These are phyloP conservation scores for Catocala fraxini DNA, from an alignment of 2,888 invertebrate genomes.

Conservation along the genomic window DNA sequence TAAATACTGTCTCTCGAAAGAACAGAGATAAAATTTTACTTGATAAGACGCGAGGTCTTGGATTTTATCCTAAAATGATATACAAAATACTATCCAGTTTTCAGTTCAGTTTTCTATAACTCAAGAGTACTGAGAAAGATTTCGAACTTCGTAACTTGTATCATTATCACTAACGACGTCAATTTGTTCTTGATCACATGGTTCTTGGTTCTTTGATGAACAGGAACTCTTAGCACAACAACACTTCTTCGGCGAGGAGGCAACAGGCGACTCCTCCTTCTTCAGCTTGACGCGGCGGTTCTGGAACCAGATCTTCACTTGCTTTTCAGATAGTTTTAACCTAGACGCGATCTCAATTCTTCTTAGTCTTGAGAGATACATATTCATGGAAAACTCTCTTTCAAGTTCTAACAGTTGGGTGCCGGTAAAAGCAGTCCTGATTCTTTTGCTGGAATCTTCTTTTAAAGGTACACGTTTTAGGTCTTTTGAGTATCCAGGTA, in stretches of 20 bases:
- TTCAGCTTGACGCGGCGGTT: slow-evolving; percentile 97
- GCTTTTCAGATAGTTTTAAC: slow-evolving; percentile 96
- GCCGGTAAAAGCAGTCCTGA: slow-evolving; percentile 97
- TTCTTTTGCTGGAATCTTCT: slow-evolving; percentile 93
- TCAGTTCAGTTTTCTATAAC: no score
- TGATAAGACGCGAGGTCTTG: slow-evolving; percentile 9
- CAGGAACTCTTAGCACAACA: slow-evolving; percentile 76
- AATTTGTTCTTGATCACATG: slow-evolving; percentile 79
- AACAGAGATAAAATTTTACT: slow-evolving; percentile 26
- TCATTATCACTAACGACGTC: slow-evolving; percentile 83
- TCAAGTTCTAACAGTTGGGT: slow-evolving; percentile 95
- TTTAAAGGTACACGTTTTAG: slow-evolving; percentile 81
- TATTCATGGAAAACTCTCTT: slow-evolving; percentile 95
- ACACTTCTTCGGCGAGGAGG: slow-evolving; percentile 71
- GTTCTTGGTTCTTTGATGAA: slow-evolving; percentile 62
- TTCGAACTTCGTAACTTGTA: slow-evolving; percentile 69
- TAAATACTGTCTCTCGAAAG: slow-evolving; percentile 9
- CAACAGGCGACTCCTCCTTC: slow-evolving; percentile 92
- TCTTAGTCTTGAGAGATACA: slow-evolving; percentile 95
- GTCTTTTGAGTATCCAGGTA: slow-evolving; percentile 79
- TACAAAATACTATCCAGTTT: not conserved
- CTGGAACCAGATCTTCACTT: slow-evolving; percentile 98
- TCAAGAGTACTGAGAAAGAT: slow-evolving; percentile 70
- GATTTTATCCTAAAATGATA: slow-evolving; percentile 26
- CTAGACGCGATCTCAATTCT: slow-evolving; percentile 97